These are phyloP conservation scores for Okapia johnstoni DNA, from an alignment of 2,113 vertebrate genomes.

Conservation along the genomic window DNA sequence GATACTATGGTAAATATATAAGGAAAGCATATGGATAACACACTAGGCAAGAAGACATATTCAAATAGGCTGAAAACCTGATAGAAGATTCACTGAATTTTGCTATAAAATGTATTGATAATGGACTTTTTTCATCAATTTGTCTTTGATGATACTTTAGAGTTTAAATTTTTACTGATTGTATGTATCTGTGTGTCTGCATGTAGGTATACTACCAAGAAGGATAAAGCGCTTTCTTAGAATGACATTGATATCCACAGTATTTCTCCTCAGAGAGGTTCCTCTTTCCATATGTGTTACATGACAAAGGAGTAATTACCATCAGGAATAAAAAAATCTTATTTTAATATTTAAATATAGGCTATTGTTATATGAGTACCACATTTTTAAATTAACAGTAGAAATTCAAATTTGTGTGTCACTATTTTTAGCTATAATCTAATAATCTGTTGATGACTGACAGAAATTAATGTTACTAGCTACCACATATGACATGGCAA, in stretches of 20 bases:
- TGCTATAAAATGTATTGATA: neutral
- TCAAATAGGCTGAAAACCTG: neutral
- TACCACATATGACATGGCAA: neutral
- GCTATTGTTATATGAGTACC: constrained; percentile 1
- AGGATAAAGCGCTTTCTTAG: neutral
- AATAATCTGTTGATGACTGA: neutral
- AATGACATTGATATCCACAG: neutral
- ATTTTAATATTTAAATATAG: neutral
- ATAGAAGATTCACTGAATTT: neutral
- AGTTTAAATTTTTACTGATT: neutral
- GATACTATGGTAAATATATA: neutral
- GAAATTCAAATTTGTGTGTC: neutral
- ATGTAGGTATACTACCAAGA: neutral
- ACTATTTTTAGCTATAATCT: constrained; percentile 22
- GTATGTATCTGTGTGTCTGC: neutral
- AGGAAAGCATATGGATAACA: neutral
- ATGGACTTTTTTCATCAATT: neutral
- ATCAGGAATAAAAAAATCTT: neutral
- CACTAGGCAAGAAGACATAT: neutral
- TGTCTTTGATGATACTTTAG: neutral
- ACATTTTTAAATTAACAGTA: neutral
- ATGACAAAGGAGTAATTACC: neutral
- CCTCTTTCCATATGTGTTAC: neutral
- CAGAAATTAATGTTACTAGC: constrained; percentile 19
- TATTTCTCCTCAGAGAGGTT: neutral